phyloP scores from a whole-genome alignment of 2,113 vertebrate species.

The Sebastes schlegelii region DNA sequence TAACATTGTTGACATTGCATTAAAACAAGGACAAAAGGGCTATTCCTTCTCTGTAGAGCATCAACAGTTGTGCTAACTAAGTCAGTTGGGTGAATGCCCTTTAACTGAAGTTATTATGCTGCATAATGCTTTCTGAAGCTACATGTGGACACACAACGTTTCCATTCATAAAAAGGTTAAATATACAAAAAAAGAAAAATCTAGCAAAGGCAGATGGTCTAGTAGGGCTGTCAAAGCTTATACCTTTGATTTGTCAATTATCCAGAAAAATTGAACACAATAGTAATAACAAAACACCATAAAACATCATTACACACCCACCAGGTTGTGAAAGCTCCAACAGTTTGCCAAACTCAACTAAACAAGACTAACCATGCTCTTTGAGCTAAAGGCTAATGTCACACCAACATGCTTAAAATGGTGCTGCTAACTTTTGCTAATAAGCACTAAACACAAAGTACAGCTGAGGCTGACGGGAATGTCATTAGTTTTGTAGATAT shows the following conservation, averaged over 20 bases:
- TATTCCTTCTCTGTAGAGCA: constrained; percentile 41
- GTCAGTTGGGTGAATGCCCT: constrained; percentile 37
- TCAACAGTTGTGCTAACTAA: neutral
- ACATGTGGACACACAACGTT: no score
- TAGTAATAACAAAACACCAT: neutral
- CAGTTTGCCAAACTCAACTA: no score
- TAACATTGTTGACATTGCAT: constrained; percentile 59
- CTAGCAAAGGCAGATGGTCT: neutral
- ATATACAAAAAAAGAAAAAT: neutral
- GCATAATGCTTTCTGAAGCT: neutral
- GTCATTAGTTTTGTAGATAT: no score
- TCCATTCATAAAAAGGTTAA: neutral
- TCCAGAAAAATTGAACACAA: neutral
- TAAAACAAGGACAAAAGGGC: constrained; percentile 49
- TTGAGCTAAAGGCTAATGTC: neutral
- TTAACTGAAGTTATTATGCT: constrained; percentile 17
- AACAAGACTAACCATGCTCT: neutral
- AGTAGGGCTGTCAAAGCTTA: neutral
- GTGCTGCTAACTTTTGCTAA: neutral
- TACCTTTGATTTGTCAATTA: neutral
- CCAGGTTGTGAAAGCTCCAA: neutral
- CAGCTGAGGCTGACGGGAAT: no score
- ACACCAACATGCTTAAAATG: neutral
- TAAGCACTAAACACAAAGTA: no score
- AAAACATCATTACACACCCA: neutral